A percentile compares a stretch with the other conserved stretches of the same genome.
phyloP scores from a whole-genome alignment of 1,140 invertebrate genomes.

The Ladona fulva region DNA sequence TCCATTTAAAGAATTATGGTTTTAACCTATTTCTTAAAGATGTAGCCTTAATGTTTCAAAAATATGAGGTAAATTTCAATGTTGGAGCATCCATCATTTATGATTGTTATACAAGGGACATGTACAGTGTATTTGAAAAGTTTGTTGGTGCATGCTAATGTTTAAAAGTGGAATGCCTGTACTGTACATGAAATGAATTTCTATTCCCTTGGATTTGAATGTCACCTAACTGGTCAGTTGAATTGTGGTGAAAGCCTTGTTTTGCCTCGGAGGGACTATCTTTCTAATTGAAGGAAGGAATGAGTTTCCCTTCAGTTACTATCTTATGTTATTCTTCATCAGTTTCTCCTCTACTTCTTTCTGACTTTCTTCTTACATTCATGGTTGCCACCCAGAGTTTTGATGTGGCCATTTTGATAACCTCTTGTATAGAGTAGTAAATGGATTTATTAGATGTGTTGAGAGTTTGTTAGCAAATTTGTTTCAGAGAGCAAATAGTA shows the following conservation, averaged over 20 bases:
- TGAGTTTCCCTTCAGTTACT: neutral
- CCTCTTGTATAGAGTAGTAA: too few relatives aligned
- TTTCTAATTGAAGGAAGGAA: conserved; percentile 6
- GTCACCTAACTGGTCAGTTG: neutral
- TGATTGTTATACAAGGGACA: neutral
- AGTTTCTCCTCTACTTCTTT: neutral
- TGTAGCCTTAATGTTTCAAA: conserved; percentile 4
- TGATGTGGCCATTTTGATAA: too few relatives aligned
- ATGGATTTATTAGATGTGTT: too few relatives aligned
- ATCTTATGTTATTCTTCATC: neutral
- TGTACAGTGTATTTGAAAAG: neutral
- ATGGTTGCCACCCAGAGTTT: too few relatives aligned
- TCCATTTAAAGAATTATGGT: neutral
- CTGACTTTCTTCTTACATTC: too few relatives aligned
- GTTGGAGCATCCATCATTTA: neutral
- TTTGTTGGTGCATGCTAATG: neutral
- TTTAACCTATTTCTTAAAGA: neutral
- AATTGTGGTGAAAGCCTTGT: neutral
- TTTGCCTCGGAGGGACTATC: neutral
- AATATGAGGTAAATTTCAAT: neutral
- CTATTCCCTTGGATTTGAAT: neutral
- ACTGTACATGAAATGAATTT: neutral
- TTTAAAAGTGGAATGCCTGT: neutral
- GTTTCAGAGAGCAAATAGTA: too few relatives aligned
- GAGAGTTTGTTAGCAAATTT: too few relatives aligned